These are phyloP conservation scores for Xiphias gladius DNA, from an alignment of 2,113 vertebrate genomes.

Conservation along the genomic window DNA sequence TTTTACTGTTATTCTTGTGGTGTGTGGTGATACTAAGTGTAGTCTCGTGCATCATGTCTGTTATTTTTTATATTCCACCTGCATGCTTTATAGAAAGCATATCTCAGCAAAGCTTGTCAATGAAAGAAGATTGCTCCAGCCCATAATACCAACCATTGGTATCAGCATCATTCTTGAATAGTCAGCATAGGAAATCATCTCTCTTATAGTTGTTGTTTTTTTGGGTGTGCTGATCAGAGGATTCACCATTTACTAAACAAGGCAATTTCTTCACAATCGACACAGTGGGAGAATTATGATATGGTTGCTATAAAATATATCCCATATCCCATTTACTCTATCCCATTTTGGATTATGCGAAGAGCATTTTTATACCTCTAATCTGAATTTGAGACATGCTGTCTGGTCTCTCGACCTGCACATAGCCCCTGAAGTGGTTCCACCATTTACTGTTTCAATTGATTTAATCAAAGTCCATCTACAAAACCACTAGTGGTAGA, in stretches of 20 bases:
- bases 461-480: neutral
- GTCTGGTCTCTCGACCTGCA: neutral
- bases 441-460: neutral
- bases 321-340: conserved; percentile 12
- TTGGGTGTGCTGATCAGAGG: neutral
- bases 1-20: conserved; percentile 11
- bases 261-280: neutral
- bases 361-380: neutral
- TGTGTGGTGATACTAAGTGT: neutral
- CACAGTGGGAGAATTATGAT: conserved; percentile 1
- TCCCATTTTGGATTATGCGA: neutral
- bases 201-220: neutral
- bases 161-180: conserved; percentile 9
- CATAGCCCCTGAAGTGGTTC: neutral
- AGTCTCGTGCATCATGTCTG: neutral
- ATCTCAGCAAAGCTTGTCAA: conserved; percentile 14
- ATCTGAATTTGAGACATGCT: neutral
- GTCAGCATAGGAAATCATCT: neutral
- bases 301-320: neutral
- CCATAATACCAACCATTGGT: neutral
- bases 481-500: neutral
- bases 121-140: neutral
- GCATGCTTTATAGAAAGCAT: neutral
- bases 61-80: conserved; percentile 19
- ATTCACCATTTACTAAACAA: neutral